Evolutionary conservation across 2,888 invertebrate genomes (phyloP), one percentile per base, ranked within the genome.

Genomic region (Nebria salina): DNA sequence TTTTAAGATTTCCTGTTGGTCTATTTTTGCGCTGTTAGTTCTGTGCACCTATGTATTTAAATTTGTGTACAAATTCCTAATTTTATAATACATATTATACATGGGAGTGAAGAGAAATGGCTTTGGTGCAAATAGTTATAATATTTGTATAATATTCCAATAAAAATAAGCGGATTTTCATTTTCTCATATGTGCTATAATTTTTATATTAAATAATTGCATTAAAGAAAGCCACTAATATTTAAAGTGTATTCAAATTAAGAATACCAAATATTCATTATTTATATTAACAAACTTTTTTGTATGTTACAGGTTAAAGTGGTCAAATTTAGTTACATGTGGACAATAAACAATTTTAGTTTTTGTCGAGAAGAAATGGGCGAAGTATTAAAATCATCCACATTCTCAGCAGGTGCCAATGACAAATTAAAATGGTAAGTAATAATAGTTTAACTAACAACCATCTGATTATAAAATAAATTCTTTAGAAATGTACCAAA

Each of bases 311-410:
- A 98, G 98, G 98, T 99, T 90, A 99, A 99, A 94, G 99, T 99
- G 91, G 98, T 99, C 86, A 99, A 99, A 92, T 99, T 99, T 94
- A 98, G 98, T 91, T 99, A 99, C 91, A 99, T 99, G 97, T 99
- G 99, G 99, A 99, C 99, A 89, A 99, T 99, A 92, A 99, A 99
- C 92, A 99, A 99, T 94, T 99, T 99, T 92, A 98, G 98, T 92
- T 99, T 99, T 92, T 99, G 99, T 92, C 96, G 99, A 86, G 99
- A 99, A 91, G 99, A 99, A 92, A 99, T 99, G 99, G 99, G 99
- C 86, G 99, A 99, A 92, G 99, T 99, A 86, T 93, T 99, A 89
- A 99, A 99, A 92, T 98, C 98, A 89, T 99, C 99, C 87, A 98
- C 99, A 86, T 99, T 99, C 91, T 99, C 98, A 85, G 99, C 99